Percentiles rank a stretch among this genome's conserved stretches.
phyloP scores from a whole-genome alignment of 2,888 invertebrate species.

The Homarus gammarus region DNA sequence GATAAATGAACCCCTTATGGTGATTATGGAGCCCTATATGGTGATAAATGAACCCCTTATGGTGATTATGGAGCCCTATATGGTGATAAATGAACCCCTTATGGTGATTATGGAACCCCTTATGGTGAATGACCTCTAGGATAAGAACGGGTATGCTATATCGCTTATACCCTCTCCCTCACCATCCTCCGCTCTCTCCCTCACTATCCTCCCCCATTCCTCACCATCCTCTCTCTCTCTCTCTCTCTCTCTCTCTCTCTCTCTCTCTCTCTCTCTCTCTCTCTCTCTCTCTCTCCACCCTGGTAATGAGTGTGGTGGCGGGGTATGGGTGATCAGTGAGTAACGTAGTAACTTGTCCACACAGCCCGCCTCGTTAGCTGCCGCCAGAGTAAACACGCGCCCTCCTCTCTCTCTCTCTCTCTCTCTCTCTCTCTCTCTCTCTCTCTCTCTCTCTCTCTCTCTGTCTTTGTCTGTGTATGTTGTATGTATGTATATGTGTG shows the following conservation, averaged over 20 bases:
- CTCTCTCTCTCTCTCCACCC: not conserved
- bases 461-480: not conserved
- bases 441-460: slow-evolving; percentile 2
- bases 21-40: no score
- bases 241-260: not conserved
- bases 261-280: not conserved
- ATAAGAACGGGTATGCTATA: no score
- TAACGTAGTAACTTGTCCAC: slow-evolving; percentile 56
- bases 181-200: no score
- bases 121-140: no score
- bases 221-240: slow-evolving; percentile 2
- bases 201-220: no score
- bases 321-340: slow-evolving; percentile 43
- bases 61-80: no score
- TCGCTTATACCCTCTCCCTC: no score
- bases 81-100: no score
- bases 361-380: slow-evolving; percentile 45
- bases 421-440: slow-evolving; percentile 8
- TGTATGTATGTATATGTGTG: no score
- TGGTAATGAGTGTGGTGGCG: slow-evolving; percentile 41
- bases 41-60: no score
- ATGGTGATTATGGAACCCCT: no score
- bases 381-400: slow-evolving; percentile 22
- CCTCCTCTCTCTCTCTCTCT: slow-evolving; percentile 13
- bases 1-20: no score